Base-by-base conservation (phyloP, 1,140 invertebrate species). In the Drosophila lini region DNA sequence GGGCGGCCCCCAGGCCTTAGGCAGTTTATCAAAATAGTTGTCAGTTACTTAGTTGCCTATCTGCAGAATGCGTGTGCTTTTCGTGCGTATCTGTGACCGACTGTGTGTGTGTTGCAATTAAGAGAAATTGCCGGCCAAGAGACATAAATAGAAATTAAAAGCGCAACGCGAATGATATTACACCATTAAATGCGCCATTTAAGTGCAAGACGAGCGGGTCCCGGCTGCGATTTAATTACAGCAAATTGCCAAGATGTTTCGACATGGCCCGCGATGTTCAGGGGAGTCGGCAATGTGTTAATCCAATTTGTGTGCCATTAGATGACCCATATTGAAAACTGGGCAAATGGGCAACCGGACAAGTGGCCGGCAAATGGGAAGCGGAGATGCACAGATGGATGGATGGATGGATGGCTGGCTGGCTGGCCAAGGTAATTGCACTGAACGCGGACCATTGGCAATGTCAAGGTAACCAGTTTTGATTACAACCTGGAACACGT, bases 101-200 rank as follows among this genome's bases (percentile, higher is more conserved):
- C 3, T 32, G 11, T 11, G 36, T 79, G 36, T 79, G 68, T 88
- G 25, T 28, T 69, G 84, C 80, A 88, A 80, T 88, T 80, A 77
- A 88, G 73, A 89, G 83, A 88, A 88, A 88, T 88, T 88, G 77
- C 74, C 34, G 44, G 63, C 68, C 58, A 88, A 82, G 55, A 68
- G 80, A 88, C 84, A 89, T 89, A 88, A 88, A 88, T 83, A 88
- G 83, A 88, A 88, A 88, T 88, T 77, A 88, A 86, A 86, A 88
- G 82, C 82, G 80, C 80, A 82, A 78, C 62, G 80, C 76, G 63
- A 86, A 80, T 80, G 80, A 89, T 80, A 89, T 88, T 88, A 88
- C 84, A 89, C 84, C 80, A 88, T 88, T 88, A 88, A 88, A 88
- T 84, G 74, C 63, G 78, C 84, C 84, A 88, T 88, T 88, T 88